Percentiles rank a stretch among this genome's conserved stretches.
Evolutionary conservation across 2,113 vertebrate genomes (phyloP).

Genomic region (Nannospalax galili): DNA sequence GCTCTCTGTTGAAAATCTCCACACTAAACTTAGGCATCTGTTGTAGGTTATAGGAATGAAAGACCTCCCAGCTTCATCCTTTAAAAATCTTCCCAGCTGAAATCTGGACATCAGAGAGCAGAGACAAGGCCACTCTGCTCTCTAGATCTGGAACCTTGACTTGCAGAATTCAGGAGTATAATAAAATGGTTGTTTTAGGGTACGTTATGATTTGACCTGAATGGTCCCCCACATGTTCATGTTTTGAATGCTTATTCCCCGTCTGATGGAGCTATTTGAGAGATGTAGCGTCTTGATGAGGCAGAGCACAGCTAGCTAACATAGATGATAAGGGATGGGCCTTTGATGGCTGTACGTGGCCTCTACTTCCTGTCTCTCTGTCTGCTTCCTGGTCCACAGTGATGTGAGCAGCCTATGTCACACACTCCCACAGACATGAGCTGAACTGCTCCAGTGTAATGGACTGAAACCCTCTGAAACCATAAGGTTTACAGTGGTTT

Average conservation of each 20-base stretch:
- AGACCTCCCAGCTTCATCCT: neutral
- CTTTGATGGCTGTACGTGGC: too few species aligned
- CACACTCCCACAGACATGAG: neutral
- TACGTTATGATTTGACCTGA: neutral
- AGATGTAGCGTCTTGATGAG: neutral
- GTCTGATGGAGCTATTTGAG: neutral
- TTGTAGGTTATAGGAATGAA: rapidly evolving
- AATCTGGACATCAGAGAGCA: neutral
- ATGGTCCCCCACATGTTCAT: neutral
- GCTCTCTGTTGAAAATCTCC: neutral
- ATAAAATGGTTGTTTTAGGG: neutral
- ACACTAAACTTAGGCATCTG: too few species aligned
- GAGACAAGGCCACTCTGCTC: neutral
- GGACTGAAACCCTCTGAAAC: neutral
- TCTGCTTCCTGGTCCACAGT: neutral
- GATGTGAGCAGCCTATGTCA: neutral
- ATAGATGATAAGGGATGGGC: neutral
- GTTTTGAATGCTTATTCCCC: neutral
- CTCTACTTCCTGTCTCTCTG: neutral
- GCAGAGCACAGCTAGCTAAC: neutral
- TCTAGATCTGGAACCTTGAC: neutral
- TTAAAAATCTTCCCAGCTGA: neutral
- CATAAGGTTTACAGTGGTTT: neutral
- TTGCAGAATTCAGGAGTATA: neutral
- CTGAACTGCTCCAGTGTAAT: neutral